phyloP scores from a whole-genome alignment of 2,797 vertebrate genomes.

The Sylvilagus floridanus region DNA sequence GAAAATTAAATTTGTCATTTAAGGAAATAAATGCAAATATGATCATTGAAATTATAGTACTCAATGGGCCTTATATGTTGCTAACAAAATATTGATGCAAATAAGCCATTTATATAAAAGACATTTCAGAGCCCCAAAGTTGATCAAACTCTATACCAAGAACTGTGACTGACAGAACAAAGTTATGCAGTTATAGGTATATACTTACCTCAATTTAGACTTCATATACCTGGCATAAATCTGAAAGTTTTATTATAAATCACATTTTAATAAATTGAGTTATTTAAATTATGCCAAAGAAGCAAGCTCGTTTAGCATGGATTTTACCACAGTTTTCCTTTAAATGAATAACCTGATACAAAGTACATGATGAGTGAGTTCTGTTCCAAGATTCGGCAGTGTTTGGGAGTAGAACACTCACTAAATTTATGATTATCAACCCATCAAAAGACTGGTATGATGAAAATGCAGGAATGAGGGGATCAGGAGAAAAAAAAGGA shows the following conservation, averaged over 20 bases:
- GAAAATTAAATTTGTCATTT: constrained; percentile 41
- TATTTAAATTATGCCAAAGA: constrained; percentile 23
- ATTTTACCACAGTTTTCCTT: constrained; percentile 8
- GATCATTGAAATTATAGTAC: not conserved
- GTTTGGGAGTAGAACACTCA: not conserved
- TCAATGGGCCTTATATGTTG: not conserved
- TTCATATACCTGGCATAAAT: not conserved
- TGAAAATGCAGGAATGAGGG: not conserved
- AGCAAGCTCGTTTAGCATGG: constrained; percentile 26
- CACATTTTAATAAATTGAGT: constrained; percentile 36
- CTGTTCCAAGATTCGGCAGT: not conserved
- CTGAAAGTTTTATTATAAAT: not conserved
- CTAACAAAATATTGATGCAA: constrained; percentile 40
- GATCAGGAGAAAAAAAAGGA: not conserved
- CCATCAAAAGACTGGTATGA: not conserved
- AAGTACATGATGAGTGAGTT: constrained; percentile 11
- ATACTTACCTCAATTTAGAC: not conserved
- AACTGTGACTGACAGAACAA: not conserved
- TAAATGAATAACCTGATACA: not conserved
- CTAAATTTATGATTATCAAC: constrained; percentile 1
- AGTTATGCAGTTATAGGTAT: not conserved
- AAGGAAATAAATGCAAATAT: constrained; percentile 36
- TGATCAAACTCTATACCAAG: constrained; percentile 3
- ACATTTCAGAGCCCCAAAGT: not conserved
- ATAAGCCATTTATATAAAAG: constrained; percentile 17